These are phyloP conservation scores for Clarias gariepinus DNA, from an alignment of 2,113 vertebrate genomes.

Conservation along the genomic window DNA sequence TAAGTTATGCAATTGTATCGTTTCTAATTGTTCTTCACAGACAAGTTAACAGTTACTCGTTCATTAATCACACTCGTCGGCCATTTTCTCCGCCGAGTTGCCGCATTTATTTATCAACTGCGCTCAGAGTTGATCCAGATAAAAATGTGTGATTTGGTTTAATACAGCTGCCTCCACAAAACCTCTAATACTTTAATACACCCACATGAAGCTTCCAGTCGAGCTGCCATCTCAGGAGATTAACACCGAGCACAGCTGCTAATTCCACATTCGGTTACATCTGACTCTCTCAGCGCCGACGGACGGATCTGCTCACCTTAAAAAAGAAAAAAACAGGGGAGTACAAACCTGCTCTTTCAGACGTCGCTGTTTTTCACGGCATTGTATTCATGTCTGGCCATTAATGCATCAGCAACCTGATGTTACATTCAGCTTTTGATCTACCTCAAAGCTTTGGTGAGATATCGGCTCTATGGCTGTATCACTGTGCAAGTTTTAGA, in stretches of 20 bases:
- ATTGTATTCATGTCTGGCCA: conserved; percentile 32
- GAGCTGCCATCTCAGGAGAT: conserved; percentile 29
- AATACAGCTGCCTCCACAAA: conserved; percentile 12
- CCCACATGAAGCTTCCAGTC: neutral
- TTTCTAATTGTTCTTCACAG: neutral
- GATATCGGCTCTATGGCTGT: neutral
- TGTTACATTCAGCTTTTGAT: conserved; percentile 24
- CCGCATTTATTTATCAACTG: neutral
- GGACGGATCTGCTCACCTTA: conserved; percentile 34
- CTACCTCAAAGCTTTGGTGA: neutral
- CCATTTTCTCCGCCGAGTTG: neutral
- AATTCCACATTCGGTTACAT: conserved; percentile 45
- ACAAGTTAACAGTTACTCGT: neutral
- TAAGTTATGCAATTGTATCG: neutral
- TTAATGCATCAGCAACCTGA: conserved; percentile 31
- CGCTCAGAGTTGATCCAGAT: neutral
- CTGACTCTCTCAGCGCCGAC: neutral
- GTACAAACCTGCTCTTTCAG: conserved; percentile 18
- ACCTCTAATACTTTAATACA: conserved; percentile 16
- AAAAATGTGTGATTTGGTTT: conserved; percentile 11
- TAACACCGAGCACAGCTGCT: conserved; percentile 25
- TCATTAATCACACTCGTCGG: neutral
- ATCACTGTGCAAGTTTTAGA: neutral
- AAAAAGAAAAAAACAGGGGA: conserved; percentile 3
- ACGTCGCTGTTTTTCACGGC: conserved; percentile 21